Evolutionary conservation across 2,888 invertebrate genomes (phyloP), one percentile per base, ranked within the genome.

Genomic region (Xylota sylvarum): DNA sequence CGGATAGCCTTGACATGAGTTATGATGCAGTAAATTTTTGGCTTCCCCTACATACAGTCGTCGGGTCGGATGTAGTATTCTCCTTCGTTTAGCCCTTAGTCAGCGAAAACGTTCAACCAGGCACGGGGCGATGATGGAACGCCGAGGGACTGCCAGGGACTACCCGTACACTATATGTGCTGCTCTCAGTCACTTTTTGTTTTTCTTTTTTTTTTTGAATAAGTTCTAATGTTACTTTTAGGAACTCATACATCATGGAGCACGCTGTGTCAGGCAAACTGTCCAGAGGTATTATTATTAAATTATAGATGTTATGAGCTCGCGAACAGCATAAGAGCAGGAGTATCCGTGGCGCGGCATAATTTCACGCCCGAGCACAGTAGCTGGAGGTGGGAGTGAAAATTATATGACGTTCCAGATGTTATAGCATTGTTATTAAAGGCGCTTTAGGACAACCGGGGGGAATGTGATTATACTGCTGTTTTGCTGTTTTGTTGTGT

Each of bases 21-120:
- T 84, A 84, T 84, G 84, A 40, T 56, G 79, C 74, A 84, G 74
- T 84, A 80, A 84, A 80, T 74, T 73, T 48, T 37, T 37, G n/a
- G 37, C 9, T 23, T 5, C 23, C 27, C 14, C 14, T 48, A 32
- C 35, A 30, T 23, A 30, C 12, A 43, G 37, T 35, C 32, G 37
- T 35, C 32, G 48, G 43, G 17, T 69, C 27, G 40, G 27, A 9
- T 55, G 40, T 50, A 10, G 40, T 50, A 10, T n/a, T 5, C 4
- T 35, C 32, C 37, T 9, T 58, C 37, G 55, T 55, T 30, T 46
- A 9, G 35, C 27, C 55, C 55, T 30, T 70, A 70, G 43, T 70
- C 70, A 70, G 55, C 70, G 56, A 56, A 46, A 56, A 14, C n/a
- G 32, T 55, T 56, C 14, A 5, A 17, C 6, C 48, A 50, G 19